Base-by-base conservation (phyloP, 1,140 invertebrate genomes). In the Scaptomyza graminum region DNA sequence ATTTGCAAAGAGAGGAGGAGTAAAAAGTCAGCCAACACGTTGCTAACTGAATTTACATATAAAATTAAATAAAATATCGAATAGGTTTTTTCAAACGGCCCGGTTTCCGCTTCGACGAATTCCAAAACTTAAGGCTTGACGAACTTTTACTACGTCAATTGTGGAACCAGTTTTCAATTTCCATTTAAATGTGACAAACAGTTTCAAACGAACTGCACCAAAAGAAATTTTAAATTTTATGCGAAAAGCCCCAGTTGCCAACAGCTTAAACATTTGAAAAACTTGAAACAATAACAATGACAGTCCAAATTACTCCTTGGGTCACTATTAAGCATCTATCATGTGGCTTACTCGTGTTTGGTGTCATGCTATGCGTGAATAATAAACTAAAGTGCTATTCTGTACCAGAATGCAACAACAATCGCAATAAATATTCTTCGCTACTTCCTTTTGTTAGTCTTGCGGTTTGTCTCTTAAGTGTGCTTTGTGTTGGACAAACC, bases 1-100 rank as follows among this genome's bases (percentile, higher is more conserved):
- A 85, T 85, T 85, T 85, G 81, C 82, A 68, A 81, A 81, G 78
- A 68, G 77, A 81, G 81, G 81, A 77, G 80, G 73, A 84, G 81
- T 71, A 66, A 64, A 60, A 66, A 66, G 49, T 49, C 47, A 71
- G 28, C 46, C 55, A 72, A 72, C 55, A 55, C 56, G 55, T 49
- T 60, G 65, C 57, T 61, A 55, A 46, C 70, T 75, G 55, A 66
- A 87, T 85, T 85, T 85, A 68, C 82, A 85, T 85, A 78, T 78
- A 87, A 87, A 84, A 82, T 82, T 68, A 77, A 72, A 73, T 71
- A 75, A 77, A 72, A 73, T 71, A 75, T 60, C 51, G 76, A 64
- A 77, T 84, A 52, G 56, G 54, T 68, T 64, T 84, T 80, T 60
- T 80, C 60, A 46, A 46, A 37, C 61, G 60, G 47, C 47, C 56